phyloP scores from a whole-genome alignment of 1,140 invertebrate species.

The Oreohelix idahoensis region DNA sequence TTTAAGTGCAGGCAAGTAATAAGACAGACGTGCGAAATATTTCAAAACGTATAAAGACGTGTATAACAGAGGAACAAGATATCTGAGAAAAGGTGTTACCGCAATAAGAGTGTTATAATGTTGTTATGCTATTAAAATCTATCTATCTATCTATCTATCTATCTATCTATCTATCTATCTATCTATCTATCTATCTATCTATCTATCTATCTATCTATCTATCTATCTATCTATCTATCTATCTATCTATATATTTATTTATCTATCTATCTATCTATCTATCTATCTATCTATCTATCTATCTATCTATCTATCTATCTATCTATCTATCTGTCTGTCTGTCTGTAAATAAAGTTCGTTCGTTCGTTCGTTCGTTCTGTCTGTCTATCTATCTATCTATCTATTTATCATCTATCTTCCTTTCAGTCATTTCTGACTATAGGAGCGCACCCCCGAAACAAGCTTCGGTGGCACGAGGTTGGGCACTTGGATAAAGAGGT shows the following conservation, averaged over 20 bases:
- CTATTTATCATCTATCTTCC: background rate
- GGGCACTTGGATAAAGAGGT: too few species aligned
- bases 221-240: constrained; percentile 3
- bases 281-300: background rate
- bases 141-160: constrained; percentile 4
- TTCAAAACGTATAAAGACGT: too few species aligned
- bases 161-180: constrained; percentile 11
- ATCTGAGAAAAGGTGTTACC: too few species aligned
- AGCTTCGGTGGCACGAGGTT: too few species aligned
- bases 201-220: constrained; percentile 6
- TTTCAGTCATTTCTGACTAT: background rate
- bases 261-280: constrained; percentile 9
- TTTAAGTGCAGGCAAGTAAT: too few species aligned
- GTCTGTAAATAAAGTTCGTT: too few species aligned
- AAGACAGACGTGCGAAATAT: too few species aligned
- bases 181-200: constrained; percentile 2
- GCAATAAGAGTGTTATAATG: too few species aligned
- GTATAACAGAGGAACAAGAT: too few species aligned
- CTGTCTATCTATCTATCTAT: background rate
- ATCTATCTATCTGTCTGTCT: background rate
- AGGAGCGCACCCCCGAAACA: too few species aligned
- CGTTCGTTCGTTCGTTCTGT: too few species aligned
- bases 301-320: background rate
- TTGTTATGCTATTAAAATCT: too few species aligned
- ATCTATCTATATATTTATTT: background rate